Evolutionary conservation across 2,113 vertebrate species (phyloP).

Genomic region (Equus quagga): DNA sequence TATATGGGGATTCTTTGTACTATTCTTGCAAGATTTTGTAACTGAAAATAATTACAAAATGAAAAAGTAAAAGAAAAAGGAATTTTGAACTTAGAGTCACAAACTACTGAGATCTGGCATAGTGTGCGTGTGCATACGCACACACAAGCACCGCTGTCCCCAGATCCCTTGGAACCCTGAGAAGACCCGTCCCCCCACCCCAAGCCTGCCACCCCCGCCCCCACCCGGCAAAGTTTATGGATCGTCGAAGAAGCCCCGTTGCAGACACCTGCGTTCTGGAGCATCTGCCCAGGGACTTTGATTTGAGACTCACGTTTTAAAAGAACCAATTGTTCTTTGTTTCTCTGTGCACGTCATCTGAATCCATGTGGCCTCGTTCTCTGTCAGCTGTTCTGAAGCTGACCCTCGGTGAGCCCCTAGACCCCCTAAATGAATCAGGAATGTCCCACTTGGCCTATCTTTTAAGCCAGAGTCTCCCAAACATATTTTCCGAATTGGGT

Average conservation of each 20-base stretch:
- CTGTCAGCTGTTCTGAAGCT: neutral
- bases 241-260: too few relatives aligned
- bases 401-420: too few relatives aligned
- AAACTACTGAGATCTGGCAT: neutral
- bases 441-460: neutral
- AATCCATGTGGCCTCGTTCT: fast-evolving
- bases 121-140: too few relatives aligned
- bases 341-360: fast-evolving
- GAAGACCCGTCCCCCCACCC: too few relatives aligned
- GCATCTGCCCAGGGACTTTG: fast-evolving
- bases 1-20: neutral
- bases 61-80: neutral
- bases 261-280: fast-evolving
- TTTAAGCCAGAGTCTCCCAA: neutral
- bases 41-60: neutral
- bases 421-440: neutral
- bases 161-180: neutral
- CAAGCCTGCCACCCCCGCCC: fast-evolving
- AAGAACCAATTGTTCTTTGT: too few relatives aligned
- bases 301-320: neutral
- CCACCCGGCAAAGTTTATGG: fast-evolving
- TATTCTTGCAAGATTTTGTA: neutral
- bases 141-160: too few relatives aligned
- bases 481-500: fast-evolving
- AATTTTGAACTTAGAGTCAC: neutral